Base-by-base conservation (phyloP, 1,140 invertebrate genomes). In the Protaetia brevitarsis region DNA sequence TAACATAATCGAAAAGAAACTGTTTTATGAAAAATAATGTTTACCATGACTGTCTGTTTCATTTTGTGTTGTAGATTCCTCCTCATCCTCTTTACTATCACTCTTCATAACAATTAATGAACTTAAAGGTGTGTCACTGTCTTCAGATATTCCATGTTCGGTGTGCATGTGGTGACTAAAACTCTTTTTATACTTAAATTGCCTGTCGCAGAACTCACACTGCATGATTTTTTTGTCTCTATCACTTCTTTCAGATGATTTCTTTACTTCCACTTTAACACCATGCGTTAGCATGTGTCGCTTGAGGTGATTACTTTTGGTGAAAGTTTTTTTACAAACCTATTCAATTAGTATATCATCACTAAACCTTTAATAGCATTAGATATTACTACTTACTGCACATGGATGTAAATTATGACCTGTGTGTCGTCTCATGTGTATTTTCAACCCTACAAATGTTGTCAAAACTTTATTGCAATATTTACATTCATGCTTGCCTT, bases 191-290 rank as follows among this genome's bases (percentile, higher is more conserved):
- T 79, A 79, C 62, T 78, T 78, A 66, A 79, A 79, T 69, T 77
- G 78, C 37, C 78, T 63, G 72, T 79, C 78, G 62, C 78, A 79
- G 66, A 77, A 79, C 69, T 79, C 77, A 68, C 77, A 79, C 67
- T 76, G 70, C 70, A 78, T 73, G 21, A 72, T 64, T 30, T 65
- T 70, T 66, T 72, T 69, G 37, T 65, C 68, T 65, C 69, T 71
- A 2, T 27, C 36, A 29, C 3, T 11, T 27, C 23, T 34, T 2
- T 16, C 60, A 34, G 60, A 36, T 36, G 19, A 10, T 19, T 34
- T 34, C 23, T 36, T 36, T 21, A 36, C 36, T 29, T 31, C 36
- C 63, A 65, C 66, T 66, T 66, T 45, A 59, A 70, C 65, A 21
- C 72, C 73, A 68, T 76, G 73, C 10, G 73, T 70, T 59, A 51